phyloP scores from a whole-genome alignment of 2,797 vertebrate species.

The Brachyalestes nurse region DNA sequence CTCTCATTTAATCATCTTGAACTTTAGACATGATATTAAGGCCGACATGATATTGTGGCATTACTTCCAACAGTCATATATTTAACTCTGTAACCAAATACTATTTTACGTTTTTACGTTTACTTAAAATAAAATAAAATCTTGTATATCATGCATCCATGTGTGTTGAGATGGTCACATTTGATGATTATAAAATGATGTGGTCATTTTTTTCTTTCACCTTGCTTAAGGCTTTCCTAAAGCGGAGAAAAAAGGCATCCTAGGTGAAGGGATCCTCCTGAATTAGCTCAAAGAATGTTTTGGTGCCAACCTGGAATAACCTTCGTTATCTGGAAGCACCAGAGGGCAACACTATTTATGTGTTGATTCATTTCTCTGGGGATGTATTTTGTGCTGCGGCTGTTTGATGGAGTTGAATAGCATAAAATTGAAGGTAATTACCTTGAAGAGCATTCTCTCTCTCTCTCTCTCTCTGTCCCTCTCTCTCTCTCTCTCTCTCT shows the following conservation, averaged over 20 bases:
- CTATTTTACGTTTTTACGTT: too few relatives aligned
- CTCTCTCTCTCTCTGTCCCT: constrained; percentile 10
- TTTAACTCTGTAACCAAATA: background rate
- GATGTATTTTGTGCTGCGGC: constrained; percentile 23
- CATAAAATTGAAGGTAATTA: constrained; percentile 52
- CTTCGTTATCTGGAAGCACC: background rate
- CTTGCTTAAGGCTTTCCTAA: background rate
- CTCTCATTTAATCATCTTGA: background rate
- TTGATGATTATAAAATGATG: too few relatives aligned
- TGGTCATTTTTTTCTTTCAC: too few relatives aligned
- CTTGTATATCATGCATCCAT: background rate
- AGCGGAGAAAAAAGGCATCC: background rate
- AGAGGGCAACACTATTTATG: constrained; percentile 19
- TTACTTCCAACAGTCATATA: background rate
- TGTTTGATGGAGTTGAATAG: constrained; percentile 47
- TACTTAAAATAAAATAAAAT: background rate
- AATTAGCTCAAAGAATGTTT: constrained; percentile 18
- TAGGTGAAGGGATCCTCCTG: background rate
- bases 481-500: background rate
- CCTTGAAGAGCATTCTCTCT: constrained; percentile 32
- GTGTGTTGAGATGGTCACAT: too few relatives aligned
- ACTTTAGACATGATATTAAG: background rate
- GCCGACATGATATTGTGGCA: background rate
- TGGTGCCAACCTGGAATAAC: background rate
- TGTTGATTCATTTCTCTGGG: constrained; percentile 39